Percentiles rank a stretch among this genome's conserved stretches.
phyloP scores from a whole-genome alignment of 1,140 invertebrate species.

The Paraescarpia echinospica region DNA sequence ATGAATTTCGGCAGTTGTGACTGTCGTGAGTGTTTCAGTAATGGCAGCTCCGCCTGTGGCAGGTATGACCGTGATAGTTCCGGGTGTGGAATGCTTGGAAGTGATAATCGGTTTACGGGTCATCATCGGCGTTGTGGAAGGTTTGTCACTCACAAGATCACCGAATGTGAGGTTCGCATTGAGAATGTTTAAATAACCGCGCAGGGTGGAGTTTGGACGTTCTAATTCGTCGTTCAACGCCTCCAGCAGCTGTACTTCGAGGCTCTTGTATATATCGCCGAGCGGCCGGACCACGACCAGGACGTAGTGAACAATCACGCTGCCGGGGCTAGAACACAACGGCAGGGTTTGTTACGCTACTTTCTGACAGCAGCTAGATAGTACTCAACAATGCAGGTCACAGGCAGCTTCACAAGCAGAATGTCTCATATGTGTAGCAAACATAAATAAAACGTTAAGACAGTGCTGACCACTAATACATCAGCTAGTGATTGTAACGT shows the following conservation, averaged over 20 bases:
- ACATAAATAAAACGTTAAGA: neutral
- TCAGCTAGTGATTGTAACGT: neutral
- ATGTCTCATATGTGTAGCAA: neutral
- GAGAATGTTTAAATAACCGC: neutral
- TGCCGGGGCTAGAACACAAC: neutral
- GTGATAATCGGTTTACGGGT: too few relatives aligned
- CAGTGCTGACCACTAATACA: neutral
- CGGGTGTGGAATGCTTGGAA: too few relatives aligned
- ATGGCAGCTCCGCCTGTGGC: too few relatives aligned
- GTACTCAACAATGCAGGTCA: neutral
- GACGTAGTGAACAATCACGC: neutral
- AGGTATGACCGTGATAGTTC: too few relatives aligned
- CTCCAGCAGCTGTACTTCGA: neutral
- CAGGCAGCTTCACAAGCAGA: neutral
- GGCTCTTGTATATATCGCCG: neutral
- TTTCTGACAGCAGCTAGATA: neutral
- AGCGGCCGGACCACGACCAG: neutral
- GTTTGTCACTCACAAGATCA: neutral
- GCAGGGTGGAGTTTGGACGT: neutral
- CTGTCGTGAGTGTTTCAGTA: too few relatives aligned
- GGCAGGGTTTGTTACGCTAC: neutral
- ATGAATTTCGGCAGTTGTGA: too few relatives aligned
- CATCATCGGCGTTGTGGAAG: neutral
- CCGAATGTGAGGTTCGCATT: neutral
- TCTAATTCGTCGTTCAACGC: neutral